These are phyloP conservation scores for Stigmatopora argus DNA, from an alignment of 2,113 vertebrate genomes.

Conservation along the genomic window DNA sequence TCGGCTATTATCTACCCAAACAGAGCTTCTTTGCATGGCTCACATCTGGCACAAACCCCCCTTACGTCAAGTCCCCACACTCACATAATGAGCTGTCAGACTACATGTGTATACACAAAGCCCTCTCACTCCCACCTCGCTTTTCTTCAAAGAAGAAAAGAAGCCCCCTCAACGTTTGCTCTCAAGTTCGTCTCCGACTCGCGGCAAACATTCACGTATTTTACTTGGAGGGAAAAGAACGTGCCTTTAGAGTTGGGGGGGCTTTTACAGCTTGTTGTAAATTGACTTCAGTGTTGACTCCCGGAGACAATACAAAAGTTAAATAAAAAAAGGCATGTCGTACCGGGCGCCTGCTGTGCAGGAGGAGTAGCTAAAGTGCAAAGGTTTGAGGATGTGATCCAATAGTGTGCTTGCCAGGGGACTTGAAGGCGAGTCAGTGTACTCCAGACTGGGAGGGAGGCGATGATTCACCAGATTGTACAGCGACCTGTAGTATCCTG, in stretches of 20 bases:
- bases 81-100: conserved; percentile 60
- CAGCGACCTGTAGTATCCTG: conserved; percentile 91
- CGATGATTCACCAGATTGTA: conserved; percentile 92
- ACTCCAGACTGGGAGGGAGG: conserved; percentile 92
- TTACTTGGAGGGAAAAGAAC: conserved; percentile 41
- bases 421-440: conserved; percentile 82
- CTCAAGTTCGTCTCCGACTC: conserved; percentile 56
- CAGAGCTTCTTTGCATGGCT: conserved; percentile 56
- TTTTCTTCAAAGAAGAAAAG: conserved; percentile 66
- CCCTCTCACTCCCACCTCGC: conserved; percentile 54
- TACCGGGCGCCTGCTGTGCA: conserved; percentile 90
- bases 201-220: conserved; percentile 60
- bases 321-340: not conserved
- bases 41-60: conserved; percentile 55
- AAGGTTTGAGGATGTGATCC: conserved; percentile 92
- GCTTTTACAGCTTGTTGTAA: conserved; percentile 68
- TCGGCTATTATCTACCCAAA: conserved; percentile 57
- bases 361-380: conserved; percentile 97
- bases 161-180: conserved; percentile 47
- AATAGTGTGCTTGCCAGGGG: conserved; percentile 90
- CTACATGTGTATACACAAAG: conserved; percentile 60
- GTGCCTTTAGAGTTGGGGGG: conserved; percentile 15
- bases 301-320: conserved; percentile 18
- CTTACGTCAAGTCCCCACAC: not conserved
- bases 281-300: conserved; percentile 41